A percentile compares a stretch with the other conserved stretches of the same genome.
Conservation (phyloP, 2,113 vertebrate genomes). For the Tetraodon nigroviridis region DNA sequence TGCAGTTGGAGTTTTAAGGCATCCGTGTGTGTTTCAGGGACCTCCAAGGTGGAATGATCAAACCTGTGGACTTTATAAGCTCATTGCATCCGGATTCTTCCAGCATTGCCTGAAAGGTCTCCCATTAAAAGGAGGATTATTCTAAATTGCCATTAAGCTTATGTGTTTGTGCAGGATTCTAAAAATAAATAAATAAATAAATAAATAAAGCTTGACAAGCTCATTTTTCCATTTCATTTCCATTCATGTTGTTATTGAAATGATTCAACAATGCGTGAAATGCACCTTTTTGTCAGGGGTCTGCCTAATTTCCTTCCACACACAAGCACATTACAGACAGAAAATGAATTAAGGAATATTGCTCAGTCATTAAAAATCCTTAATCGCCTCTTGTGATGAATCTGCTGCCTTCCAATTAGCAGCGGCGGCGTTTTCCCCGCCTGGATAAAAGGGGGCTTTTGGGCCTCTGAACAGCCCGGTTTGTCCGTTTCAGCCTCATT, state of each 20-base stretch:
- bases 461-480: conserved; percentile 12
- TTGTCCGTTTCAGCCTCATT: conserved; percentile 30
- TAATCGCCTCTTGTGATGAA: too few relatives aligned
- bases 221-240: too few relatives aligned
- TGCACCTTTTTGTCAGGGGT: not conserved
- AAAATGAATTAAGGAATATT: too few relatives aligned
- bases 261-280: conserved; percentile 42
- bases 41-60: conserved; percentile 69
- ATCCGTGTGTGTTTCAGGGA: conserved; percentile 58
- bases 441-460: not conserved
- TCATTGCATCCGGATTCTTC: conserved; percentile 9
- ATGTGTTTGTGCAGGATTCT: too few relatives aligned
- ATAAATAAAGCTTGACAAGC: too few relatives aligned
- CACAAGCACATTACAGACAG: too few relatives aligned
- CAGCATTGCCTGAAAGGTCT: not conserved
- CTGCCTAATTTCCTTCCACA: too few relatives aligned
- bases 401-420: too few relatives aligned
- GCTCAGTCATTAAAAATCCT: too few relatives aligned
- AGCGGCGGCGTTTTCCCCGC: too few relatives aligned
- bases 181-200: too few relatives aligned
- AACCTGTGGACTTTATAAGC: conserved; percentile 68
- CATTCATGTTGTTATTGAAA: conserved; percentile 42
- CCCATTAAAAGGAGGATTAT: not conserved
- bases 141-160: too few relatives aligned
- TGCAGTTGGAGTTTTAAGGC: conserved; percentile 10